Evolutionary conservation across 2,797 vertebrate genomes (phyloP).

Genomic region (Mus caroli): DNA sequence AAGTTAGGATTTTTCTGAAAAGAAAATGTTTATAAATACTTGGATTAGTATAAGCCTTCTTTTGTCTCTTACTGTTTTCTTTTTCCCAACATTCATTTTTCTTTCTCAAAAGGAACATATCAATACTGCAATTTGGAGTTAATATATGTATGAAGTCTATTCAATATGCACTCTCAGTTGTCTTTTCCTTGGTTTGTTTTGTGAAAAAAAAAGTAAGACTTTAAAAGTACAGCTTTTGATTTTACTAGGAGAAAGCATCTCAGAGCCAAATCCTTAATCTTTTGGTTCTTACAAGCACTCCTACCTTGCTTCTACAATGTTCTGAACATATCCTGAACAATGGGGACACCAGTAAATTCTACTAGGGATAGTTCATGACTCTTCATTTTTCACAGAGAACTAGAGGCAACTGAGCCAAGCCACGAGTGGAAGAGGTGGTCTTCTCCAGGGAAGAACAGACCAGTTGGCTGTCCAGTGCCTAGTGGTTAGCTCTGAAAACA

Average conservation of each 20-base stretch:
- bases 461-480: not conserved
- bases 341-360: not conserved
- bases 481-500: not conserved
- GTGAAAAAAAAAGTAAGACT: not conserved
- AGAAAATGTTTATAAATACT: not conserved
- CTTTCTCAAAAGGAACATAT: not conserved
- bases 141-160: not conserved
- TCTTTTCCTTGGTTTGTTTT: not conserved
- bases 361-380: not conserved
- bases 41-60: not conserved
- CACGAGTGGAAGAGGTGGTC: not conserved
- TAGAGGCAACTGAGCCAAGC: too few species aligned
- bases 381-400: not conserved
- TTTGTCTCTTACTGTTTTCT: not conserved
- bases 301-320: not conserved
- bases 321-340: not conserved
- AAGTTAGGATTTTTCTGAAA: not conserved
- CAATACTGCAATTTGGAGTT: not conserved
- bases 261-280: not conserved
- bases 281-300: not conserved
- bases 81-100: not conserved
- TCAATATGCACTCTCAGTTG: not conserved
- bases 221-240: not conserved
- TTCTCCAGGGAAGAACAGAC: not conserved
- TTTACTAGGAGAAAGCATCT: not conserved